These are phyloP conservation scores for Ormyrus nitidulus DNA, from an alignment of 2,888 invertebrate species.

Conservation along the genomic window DNA sequence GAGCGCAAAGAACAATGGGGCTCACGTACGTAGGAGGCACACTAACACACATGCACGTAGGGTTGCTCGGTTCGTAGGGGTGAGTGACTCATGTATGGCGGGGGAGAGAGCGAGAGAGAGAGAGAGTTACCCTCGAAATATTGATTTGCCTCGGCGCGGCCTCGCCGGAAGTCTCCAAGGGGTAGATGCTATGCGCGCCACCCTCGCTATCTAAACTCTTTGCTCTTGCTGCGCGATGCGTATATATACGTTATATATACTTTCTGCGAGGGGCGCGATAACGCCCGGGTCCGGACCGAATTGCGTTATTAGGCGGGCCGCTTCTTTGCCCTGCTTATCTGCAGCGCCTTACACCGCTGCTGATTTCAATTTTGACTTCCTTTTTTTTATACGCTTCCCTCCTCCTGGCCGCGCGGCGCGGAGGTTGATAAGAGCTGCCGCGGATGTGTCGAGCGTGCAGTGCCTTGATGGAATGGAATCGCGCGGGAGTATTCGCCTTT, in stretches of 20 bases:
- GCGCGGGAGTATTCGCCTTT: too few species aligned
- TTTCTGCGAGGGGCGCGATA: conserved; percentile 24
- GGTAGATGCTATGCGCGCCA: background rate
- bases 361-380: conserved; percentile 47
- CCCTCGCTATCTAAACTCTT: conserved; percentile 45
- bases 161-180: conserved; percentile 49
- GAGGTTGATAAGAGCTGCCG: too few species aligned
- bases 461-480: too few species aligned
- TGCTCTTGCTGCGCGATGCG: background rate
- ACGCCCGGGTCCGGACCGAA: conserved; percentile 17
- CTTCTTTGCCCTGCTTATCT: too few species aligned
- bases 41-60: background rate
- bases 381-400: background rate
- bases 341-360: background rate
- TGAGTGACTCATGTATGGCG: conserved; percentile 74
- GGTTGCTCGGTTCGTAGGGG: conserved; percentile 57
- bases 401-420: background rate
- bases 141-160: conserved; percentile 67
- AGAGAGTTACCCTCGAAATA: conserved; percentile 68
- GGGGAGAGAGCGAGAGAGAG: conserved; percentile 60
- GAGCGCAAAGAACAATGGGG: conserved; percentile 54
- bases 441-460: too few species aligned
- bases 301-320: background rate
- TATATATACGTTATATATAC: background rate
- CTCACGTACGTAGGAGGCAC: background rate